These are phyloP conservation scores for Trimorus sp. DNA, from an alignment of 2,888 invertebrate species.

Conservation along the genomic window DNA sequence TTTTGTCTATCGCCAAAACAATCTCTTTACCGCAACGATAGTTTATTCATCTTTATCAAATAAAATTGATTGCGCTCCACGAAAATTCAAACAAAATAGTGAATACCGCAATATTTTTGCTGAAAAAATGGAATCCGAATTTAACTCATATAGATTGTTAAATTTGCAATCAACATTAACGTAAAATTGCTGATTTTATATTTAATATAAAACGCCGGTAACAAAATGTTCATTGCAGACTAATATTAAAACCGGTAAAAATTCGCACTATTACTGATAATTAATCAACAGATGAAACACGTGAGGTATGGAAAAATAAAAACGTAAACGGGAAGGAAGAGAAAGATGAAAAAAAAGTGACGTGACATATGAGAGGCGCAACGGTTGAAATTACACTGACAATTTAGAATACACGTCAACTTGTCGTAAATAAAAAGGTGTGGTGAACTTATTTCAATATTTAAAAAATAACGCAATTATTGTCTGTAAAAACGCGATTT, in stretches of 20 bases:
- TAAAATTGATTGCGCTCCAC: slow-evolving; percentile 21
- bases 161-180: no score
- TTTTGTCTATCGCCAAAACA: slow-evolving; percentile 12
- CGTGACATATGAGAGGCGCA: slow-evolving; percentile 13
- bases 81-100: slow-evolving; percentile 39
- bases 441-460: slow-evolving; percentile 47
- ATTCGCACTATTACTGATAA: slow-evolving; percentile 35
- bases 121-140: slow-evolving; percentile 42
- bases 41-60: slow-evolving; percentile 31
- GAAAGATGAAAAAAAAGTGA: slow-evolving; percentile 14
- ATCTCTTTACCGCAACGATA: slow-evolving; percentile 1
- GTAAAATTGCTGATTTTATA: no score
- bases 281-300: slow-evolving; percentile 29
- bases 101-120: slow-evolving; percentile 33
- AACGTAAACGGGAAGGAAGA: neutral
- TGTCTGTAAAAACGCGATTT: slow-evolving; percentile 56
- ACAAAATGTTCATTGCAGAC: slow-evolving; percentile 31
- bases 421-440: slow-evolving; percentile 23
- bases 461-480: slow-evolving; percentile 55
- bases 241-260: slow-evolving; percentile 26
- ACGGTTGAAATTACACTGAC: slow-evolving; percentile 44
- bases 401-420: slow-evolving; percentile 27
- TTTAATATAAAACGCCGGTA: no score
- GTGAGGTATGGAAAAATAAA: slow-evolving; percentile 7
- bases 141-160: slow-evolving; percentile 27